A percentile compares a stretch with the other conserved stretches of the same genome.
Evolutionary conservation across 1,140 invertebrate species (phyloP).

Genomic region (Ceratosolen solmsi): DNA sequence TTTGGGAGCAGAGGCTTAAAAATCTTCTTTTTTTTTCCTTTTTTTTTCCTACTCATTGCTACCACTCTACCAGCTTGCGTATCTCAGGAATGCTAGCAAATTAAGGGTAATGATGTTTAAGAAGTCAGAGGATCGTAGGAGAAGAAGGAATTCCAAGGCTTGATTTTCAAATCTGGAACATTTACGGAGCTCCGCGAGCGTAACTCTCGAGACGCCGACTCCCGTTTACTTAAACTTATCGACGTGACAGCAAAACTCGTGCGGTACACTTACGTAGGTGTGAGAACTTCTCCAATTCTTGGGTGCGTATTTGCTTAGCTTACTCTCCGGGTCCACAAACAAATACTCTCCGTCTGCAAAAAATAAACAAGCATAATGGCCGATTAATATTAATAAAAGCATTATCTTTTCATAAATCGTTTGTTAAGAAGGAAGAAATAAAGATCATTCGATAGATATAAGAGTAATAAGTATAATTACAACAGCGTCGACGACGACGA

Average conservation of each 20-base stretch:
- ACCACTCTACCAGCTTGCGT: background rate
- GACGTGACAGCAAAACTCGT: background rate
- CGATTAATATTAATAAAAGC: background rate
- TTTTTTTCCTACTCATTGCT: background rate
- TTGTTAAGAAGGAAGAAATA: too few relatives aligned
- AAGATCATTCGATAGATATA: too few relatives aligned
- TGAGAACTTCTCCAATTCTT: slow-evolving; percentile 95
- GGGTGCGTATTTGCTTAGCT: slow-evolving; percentile 95
- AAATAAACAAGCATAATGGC: slow-evolving; percentile 23
- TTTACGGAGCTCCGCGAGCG: background rate
- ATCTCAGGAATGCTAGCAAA: background rate
- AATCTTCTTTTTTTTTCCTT: background rate
- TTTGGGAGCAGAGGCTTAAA: background rate
- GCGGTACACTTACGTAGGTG: slow-evolving; percentile 85
- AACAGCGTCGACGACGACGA: background rate
- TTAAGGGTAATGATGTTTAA: background rate
- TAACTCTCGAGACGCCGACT: background rate
- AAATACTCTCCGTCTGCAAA: slow-evolving; percentile 93
- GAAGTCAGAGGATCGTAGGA: background rate
- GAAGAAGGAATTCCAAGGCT: background rate
- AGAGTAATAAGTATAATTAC: background rate
- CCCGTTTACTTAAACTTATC: background rate
- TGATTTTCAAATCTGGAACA: slow-evolving; percentile 3
- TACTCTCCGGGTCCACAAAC: slow-evolving; percentile 94
- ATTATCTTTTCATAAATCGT: too few relatives aligned